A percentile compares a stretch with the other conserved stretches of the same genome.
These are phyloP conservation scores for Iphiclides podalirius DNA, from an alignment of 2,888 invertebrate genomes.

Conservation along the genomic window DNA sequence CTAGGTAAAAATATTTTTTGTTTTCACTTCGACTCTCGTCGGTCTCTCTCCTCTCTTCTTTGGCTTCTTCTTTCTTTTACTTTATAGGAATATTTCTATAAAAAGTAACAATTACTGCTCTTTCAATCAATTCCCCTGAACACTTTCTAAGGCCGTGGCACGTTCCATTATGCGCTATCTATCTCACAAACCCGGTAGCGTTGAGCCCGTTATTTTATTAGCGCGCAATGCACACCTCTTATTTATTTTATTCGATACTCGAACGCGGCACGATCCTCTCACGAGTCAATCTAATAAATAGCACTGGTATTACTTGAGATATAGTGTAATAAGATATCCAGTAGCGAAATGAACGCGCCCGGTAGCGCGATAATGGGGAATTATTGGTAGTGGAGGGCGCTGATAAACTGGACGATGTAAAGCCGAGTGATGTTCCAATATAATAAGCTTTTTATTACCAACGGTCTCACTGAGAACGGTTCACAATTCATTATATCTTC, in stretches of 20 bases:
- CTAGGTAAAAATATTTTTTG: too few relatives aligned
- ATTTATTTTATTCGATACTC: conserved; percentile 63
- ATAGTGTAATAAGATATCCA: conserved; percentile 68
- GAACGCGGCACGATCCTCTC: conserved; percentile 48
- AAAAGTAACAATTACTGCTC: too few relatives aligned
- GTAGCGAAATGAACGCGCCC: conserved; percentile 50
- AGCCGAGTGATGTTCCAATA: neutral
- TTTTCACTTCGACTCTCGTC: too few relatives aligned
- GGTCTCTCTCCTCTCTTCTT: too few relatives aligned
- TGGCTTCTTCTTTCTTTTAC: too few relatives aligned
- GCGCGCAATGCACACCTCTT: conserved; percentile 52
- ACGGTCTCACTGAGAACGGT: neutral
- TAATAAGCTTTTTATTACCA: neutral
- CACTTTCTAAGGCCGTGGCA: too few relatives aligned
- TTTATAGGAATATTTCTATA: too few relatives aligned
- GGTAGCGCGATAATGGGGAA: conserved; percentile 57
- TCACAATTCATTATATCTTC: too few relatives aligned
- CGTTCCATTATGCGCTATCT: too few relatives aligned
- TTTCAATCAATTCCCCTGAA: too few relatives aligned
- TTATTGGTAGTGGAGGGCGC: conserved; percentile 40
- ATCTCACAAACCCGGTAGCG: conserved; percentile 22
- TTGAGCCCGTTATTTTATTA: conserved; percentile 44
- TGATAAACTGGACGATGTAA: conserved; percentile 17
- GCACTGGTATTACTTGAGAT: conserved; percentile 60
- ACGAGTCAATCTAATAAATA: conserved; percentile 79